Conservation (phyloP, 2,888 invertebrate species). For the Cyclophora punctaria region DNA sequence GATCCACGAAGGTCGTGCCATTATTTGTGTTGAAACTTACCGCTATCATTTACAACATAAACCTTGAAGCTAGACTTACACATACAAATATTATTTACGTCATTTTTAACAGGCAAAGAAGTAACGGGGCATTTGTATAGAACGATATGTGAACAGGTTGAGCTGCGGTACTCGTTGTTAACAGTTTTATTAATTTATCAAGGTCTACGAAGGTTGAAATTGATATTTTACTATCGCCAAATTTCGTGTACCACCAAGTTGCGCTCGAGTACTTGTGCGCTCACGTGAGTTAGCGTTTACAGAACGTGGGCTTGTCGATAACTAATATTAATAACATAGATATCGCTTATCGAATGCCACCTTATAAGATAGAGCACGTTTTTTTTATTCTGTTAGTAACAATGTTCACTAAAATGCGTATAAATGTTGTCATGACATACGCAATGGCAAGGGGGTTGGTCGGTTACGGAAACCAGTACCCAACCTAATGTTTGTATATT, state of each 20-base stretch:
- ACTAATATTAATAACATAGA: neutral
- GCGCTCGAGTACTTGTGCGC: slow-evolving; percentile 32
- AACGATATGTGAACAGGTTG: slow-evolving; percentile 23
- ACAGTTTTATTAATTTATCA: slow-evolving; percentile 20
- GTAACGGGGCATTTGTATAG: slow-evolving; percentile 24
- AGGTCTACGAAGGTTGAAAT: slow-evolving; percentile 33
- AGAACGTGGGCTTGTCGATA: slow-evolving; percentile 11
- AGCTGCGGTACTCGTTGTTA: slow-evolving; percentile 10
- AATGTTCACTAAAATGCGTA: no score
- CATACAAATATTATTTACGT: slow-evolving; percentile 15
- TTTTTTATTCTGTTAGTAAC: no score
- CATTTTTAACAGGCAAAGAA: slow-evolving; percentile 18
- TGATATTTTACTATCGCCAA: slow-evolving; percentile 27
- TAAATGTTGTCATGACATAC: no score
- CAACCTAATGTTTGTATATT: no score
- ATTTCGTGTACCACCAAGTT: slow-evolving; percentile 31
- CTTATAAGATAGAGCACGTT: slow-evolving; percentile 29
- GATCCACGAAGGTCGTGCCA: slow-evolving; percentile 60
- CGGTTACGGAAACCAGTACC: no score
- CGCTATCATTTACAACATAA: slow-evolving; percentile 38
- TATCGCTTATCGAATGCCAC: slow-evolving; percentile 21
- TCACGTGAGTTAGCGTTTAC: slow-evolving; percentile 36
- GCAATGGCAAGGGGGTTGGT: no score
- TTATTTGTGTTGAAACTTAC: slow-evolving; percentile 48
- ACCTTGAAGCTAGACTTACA: slow-evolving; percentile 38